phyloP scores from a whole-genome alignment of 2,888 invertebrate species.

The Cheilosia vulpina region DNA sequence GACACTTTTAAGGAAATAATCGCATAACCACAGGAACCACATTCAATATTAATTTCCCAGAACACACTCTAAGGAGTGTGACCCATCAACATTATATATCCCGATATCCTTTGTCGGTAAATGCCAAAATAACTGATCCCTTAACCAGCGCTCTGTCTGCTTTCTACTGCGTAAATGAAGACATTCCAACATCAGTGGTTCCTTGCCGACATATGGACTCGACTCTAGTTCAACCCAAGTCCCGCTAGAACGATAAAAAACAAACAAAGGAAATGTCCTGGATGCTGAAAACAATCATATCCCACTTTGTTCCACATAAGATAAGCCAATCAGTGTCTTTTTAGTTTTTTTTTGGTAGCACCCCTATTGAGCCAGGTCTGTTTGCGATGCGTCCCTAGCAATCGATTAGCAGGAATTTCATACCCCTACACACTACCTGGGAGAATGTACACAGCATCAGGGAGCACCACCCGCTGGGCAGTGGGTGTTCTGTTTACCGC shows the following conservation, averaged over 20 bases:
- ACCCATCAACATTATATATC: constrained; percentile 2
- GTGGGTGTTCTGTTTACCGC: constrained; percentile 75
- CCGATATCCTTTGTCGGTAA: constrained; percentile 59
- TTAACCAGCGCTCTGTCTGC: background rate
- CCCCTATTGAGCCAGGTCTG: constrained; percentile 62
- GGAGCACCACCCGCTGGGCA: constrained; percentile 69
- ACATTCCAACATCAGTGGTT: constrained; percentile 54
- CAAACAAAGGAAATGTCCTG: constrained; percentile 15
- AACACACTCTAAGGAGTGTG: constrained; percentile 48
- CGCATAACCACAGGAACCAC: constrained; percentile 68
- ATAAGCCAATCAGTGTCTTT: constrained; percentile 64
- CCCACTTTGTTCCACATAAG: constrained; percentile 68
- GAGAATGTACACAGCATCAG: constrained; percentile 25
- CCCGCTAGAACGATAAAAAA: constrained; percentile 6
- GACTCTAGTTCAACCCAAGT: constrained; percentile 2
- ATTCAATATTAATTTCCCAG: constrained; percentile 60
- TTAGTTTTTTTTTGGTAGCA: constrained; percentile 46
- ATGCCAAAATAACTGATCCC: constrained; percentile 3
- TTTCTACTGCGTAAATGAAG: constrained; percentile 46
- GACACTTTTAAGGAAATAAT: constrained; percentile 39
- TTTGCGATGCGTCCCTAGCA: constrained; percentile 53
- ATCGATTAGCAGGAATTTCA: constrained; percentile 68
- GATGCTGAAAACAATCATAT: constrained; percentile 58
- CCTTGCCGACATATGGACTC: constrained; percentile 45
- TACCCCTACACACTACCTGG: constrained; percentile 48